Evolutionary conservation across 1,140 invertebrate genomes (phyloP).

Genomic region (Brachionus rotundiformis): DNA sequence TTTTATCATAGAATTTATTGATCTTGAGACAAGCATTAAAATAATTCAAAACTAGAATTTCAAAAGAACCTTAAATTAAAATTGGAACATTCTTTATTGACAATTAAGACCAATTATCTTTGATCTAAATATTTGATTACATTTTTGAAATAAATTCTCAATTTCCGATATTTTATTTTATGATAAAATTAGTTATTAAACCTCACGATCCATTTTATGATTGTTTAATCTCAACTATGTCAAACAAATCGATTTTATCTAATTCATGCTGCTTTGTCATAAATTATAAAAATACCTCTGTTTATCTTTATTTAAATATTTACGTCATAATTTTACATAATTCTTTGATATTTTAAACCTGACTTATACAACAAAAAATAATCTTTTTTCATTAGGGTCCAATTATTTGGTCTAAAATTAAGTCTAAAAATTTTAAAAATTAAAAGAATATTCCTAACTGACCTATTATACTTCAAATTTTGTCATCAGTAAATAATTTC

Average conservation of each 20-base stretch:
- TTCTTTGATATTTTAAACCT: neutral
- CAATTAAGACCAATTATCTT: neutral
- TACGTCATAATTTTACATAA: neutral
- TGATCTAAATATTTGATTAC: neutral
- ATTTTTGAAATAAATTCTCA: neutral
- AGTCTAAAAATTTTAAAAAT: no score
- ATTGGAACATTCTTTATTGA: neutral
- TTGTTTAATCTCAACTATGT: neutral
- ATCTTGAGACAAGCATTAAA: neutral
- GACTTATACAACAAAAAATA: neutral
- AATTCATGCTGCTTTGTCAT: neutral
- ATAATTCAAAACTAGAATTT: neutral
- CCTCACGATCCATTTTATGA: neutral
- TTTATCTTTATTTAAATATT: neutral
- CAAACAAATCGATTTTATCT: neutral
- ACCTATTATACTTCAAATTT: neutral
- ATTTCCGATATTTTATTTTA: neutral
- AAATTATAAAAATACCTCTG: neutral
- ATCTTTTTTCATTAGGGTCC: no score
- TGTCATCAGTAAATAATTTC: neutral
- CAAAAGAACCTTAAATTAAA: neutral
- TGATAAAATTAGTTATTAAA: neutral
- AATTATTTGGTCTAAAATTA: no score
- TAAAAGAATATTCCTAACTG: no score
- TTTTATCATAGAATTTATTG: slow-evolving; percentile 6